Percentiles rank a stretch among this genome's conserved stretches.
Conservation (phyloP, 2,797 vertebrate species). For the Toxotes lorentzi region DNA sequence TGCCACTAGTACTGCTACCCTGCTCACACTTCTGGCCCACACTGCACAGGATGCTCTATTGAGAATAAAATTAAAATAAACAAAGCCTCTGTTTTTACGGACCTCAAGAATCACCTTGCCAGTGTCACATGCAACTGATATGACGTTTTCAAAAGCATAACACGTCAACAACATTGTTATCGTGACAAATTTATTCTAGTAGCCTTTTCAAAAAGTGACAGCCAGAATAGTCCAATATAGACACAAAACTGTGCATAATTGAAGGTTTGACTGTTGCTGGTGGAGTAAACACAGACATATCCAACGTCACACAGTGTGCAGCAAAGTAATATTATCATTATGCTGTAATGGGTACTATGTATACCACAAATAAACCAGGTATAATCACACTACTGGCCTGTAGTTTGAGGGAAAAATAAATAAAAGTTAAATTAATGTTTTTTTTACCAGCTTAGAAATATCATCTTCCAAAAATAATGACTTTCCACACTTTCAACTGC, state of each 20-base stretch:
- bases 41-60: slow-evolving; percentile 11
- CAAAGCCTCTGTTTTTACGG: slow-evolving; percentile 21
- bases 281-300: slow-evolving; percentile 1
- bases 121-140: background rate
- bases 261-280: slow-evolving; percentile 6
- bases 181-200: slow-evolving; percentile 10
- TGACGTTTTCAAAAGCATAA: slow-evolving; percentile 1
- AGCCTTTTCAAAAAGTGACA: slow-evolving; percentile 7
- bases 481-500: slow-evolving; percentile 1
- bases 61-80: slow-evolving; percentile 46
- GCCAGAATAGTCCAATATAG: background rate
- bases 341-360: background rate
- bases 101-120: slow-evolving; percentile 8
- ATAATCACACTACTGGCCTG: background rate
- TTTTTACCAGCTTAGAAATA: background rate
- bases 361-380: background rate
- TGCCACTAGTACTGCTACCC: slow-evolving; percentile 54
- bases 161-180: background rate
- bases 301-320: background rate
- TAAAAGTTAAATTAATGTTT: slow-evolving; percentile 2
- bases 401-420: background rate
- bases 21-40: slow-evolving; percentile 26
- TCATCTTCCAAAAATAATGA: slow-evolving; percentile 27
- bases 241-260: background rate
- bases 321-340: slow-evolving; percentile 8